Conservation (phyloP, 2,888 invertebrate species). For the Hirtodrosophila cameraria region DNA sequence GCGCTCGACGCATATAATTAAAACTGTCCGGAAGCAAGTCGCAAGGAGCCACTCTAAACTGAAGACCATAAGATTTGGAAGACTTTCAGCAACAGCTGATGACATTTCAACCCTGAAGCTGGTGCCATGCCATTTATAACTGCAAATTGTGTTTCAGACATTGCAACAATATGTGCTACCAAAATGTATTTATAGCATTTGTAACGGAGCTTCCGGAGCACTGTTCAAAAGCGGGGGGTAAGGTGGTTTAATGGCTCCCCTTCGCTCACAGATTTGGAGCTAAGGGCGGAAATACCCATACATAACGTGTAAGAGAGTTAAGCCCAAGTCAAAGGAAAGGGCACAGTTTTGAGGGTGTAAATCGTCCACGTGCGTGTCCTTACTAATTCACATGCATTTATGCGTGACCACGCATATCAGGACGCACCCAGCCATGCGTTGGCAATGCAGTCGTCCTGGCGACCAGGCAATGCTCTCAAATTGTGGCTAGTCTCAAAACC, state of each 20-base stretch:
- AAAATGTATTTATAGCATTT: slow-evolving; percentile 68
- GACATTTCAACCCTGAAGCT: slow-evolving; percentile 42
- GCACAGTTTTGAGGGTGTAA: slow-evolving; percentile 2
- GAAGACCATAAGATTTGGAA: too few species aligned
- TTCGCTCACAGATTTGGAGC: slow-evolving; percentile 31
- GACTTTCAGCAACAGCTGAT: slow-evolving; percentile 67
- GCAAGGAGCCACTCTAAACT: too few species aligned
- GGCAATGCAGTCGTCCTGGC: slow-evolving; percentile 45
- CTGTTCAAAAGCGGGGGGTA: not conserved
- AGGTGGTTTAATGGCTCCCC: slow-evolving; percentile 56
- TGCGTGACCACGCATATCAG: slow-evolving; percentile 75
- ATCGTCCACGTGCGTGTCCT: slow-evolving; percentile 57
- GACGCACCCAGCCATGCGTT: slow-evolving; percentile 17
- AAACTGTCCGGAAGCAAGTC: slow-evolving; percentile 19
- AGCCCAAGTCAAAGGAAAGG: slow-evolving; percentile 5
- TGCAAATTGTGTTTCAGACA: slow-evolving; percentile 59
- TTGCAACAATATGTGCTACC: slow-evolving; percentile 71
- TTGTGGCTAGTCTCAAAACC: slow-evolving; percentile 50
- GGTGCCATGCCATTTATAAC: slow-evolving; percentile 53
- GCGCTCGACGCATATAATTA: slow-evolving; percentile 69
- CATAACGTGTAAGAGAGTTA: slow-evolving; percentile 35
- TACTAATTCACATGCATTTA: slow-evolving; percentile 80
- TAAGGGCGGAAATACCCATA: slow-evolving; percentile 67
- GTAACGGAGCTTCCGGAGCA: slow-evolving; percentile 26
- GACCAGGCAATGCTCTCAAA: slow-evolving; percentile 35